phyloP scores from a whole-genome alignment of 2,888 invertebrate species.

The Drosophila tripunctata region DNA sequence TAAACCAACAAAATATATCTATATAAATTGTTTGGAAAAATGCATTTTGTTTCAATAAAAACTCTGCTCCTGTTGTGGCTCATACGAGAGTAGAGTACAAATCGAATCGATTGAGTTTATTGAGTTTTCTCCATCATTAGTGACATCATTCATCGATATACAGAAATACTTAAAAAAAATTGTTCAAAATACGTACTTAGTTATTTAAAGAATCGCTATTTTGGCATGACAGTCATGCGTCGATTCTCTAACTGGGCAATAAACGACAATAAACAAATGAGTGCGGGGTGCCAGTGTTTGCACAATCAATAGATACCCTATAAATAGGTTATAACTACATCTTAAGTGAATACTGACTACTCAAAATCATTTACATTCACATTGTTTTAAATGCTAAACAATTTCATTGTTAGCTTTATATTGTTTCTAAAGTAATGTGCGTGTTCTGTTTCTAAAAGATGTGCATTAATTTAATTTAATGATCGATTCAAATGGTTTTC shows the following conservation, averaged over 20 bases:
- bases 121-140: too few relatives aligned
- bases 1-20: background rate
- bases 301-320: constrained; percentile 22
- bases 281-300: background rate
- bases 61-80: constrained; percentile 2
- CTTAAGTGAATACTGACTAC: too few relatives aligned
- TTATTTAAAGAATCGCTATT: constrained; percentile 49
- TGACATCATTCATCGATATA: constrained; percentile 51
- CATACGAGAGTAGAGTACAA: too few relatives aligned
- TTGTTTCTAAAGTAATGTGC: background rate
- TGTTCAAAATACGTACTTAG: constrained; percentile 20
- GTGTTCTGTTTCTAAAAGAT: constrained; percentile 36
- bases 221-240: constrained; percentile 65
- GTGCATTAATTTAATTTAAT: constrained; percentile 1
- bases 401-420: background rate
- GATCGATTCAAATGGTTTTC: background rate
- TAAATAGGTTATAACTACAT: background rate
- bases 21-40: constrained; percentile 1
- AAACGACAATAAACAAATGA: constrained; percentile 29
- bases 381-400: background rate
- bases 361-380: constrained; percentile 4
- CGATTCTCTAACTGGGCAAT: constrained; percentile 45
- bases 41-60: constrained; percentile 31
- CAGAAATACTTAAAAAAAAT: constrained; percentile 34
- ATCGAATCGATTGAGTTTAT: too few relatives aligned